Conservation (phyloP, 1,140 invertebrate species). For the Panagrolaimus sp. region DNA sequence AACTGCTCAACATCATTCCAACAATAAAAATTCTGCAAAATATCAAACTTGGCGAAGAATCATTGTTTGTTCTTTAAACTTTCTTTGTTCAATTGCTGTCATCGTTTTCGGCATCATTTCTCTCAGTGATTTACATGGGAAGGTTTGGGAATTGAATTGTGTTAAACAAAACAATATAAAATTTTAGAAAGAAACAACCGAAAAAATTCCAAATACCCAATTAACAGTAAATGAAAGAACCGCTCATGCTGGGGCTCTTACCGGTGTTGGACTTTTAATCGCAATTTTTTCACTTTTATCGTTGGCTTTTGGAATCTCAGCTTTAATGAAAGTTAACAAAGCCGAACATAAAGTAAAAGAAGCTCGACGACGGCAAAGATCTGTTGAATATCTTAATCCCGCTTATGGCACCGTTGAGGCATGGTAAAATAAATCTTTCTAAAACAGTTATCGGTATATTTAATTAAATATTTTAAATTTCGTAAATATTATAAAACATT, state of each 20-base stretch:
- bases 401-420: background rate
- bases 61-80: background rate
- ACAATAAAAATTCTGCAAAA: constrained; percentile 1
- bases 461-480: too few relatives aligned
- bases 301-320: constrained; percentile 4
- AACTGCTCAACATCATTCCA: background rate
- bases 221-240: background rate
- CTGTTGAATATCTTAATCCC: constrained; percentile 20
- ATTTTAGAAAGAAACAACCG: background rate
- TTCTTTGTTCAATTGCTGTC: background rate
- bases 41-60: background rate
- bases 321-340: background rate
- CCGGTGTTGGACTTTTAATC: background rate
- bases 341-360: constrained; percentile 6
- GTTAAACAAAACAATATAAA: background rate
- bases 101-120: constrained; percentile 1
- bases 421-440: background rate
- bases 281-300: background rate
- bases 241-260: background rate
- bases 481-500: too few relatives aligned
- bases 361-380: too few relatives aligned
- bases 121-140: background rate
- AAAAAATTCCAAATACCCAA: background rate
- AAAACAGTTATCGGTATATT: too few relatives aligned
- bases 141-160: background rate